Evolutionary conservation across 2,797 vertebrate genomes (phyloP).

Genomic region (Lepilemur septentrionalis): DNA sequence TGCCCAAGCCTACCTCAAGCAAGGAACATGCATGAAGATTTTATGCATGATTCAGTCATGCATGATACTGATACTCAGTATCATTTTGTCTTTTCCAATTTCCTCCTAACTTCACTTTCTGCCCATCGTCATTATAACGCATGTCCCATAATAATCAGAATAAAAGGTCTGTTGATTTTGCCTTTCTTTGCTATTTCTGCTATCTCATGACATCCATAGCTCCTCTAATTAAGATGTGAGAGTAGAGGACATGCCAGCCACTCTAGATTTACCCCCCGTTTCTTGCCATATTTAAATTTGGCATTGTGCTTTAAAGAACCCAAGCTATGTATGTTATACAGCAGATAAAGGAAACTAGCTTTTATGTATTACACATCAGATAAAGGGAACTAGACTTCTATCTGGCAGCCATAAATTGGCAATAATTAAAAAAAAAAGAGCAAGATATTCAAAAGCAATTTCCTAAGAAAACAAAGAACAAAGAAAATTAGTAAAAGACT

Average conservation of each 20-base stretch:
- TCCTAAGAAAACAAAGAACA: conserved; percentile 15
- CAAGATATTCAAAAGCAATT: conserved; percentile 33
- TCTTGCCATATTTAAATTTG: neutral
- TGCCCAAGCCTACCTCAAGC: neutral
- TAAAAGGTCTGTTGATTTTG: neutral
- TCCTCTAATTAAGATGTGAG: neutral
- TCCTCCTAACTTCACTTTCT: neutral
- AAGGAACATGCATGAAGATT: neutral
- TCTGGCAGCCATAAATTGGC: neutral
- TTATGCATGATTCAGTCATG: neutral
- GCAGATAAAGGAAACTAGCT: neutral
- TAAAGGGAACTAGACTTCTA: conserved; percentile 6
- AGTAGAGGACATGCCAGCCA: neutral
- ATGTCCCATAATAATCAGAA: neutral
- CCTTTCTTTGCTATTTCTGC: neutral
- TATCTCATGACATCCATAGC: neutral
- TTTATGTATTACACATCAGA: neutral
- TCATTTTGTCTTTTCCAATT: neutral
- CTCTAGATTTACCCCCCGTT: neutral
- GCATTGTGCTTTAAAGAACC: neutral
- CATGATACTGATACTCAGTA: no score
- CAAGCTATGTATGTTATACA: neutral
- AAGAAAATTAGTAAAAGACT: neutral
- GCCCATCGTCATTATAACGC: neutral
- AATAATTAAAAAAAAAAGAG: neutral